Percentiles rank a stretch among this genome's conserved stretches.
Evolutionary conservation across 2,113 vertebrate genomes (phyloP).

Genomic region (Dolichotis patagonum): DNA sequence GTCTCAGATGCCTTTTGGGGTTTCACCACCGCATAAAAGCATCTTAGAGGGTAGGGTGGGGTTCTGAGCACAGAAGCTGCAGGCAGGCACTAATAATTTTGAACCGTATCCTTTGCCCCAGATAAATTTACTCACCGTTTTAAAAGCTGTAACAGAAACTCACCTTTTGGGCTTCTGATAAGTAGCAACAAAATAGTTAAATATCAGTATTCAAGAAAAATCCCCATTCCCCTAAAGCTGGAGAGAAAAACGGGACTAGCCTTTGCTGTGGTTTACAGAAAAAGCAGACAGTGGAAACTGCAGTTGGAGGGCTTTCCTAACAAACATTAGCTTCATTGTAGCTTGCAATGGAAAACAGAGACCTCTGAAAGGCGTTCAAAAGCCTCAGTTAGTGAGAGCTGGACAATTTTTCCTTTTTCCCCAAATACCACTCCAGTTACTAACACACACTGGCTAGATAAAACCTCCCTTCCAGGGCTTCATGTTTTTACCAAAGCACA

Average conservation of each 20-base stretch:
- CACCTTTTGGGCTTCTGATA: slow-evolving; percentile 46
- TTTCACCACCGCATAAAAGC: neutral
- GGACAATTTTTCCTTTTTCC: slow-evolving; percentile 38
- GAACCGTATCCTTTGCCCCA: slow-evolving; percentile 36
- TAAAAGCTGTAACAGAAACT: slow-evolving; percentile 51
- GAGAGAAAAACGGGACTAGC: neutral
- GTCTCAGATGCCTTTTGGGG: neutral
- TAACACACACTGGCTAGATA: neutral
- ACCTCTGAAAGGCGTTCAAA: slow-evolving; percentile 62
- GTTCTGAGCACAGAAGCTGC: neutral
- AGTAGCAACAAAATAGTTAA: slow-evolving; percentile 42
- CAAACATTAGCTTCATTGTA: slow-evolving; percentile 70
- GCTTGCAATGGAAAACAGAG: slow-evolving; percentile 64
- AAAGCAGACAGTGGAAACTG: slow-evolving; percentile 48
- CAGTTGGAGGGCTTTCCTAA: slow-evolving; percentile 67
- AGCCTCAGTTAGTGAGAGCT: slow-evolving; percentile 2
- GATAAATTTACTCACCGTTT: slow-evolving; percentile 23
- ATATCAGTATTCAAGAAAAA: neutral
- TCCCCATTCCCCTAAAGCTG: neutral
- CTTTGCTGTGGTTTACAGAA: slow-evolving; percentile 64
- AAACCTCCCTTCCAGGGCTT: neutral
- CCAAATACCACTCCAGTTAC: slow-evolving; percentile 5
- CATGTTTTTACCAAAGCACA: slow-evolving; percentile 52
- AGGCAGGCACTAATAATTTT: slow-evolving; percentile 15
- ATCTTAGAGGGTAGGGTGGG: slow-evolving; percentile 3